Evolutionary conservation across 2,888 invertebrate species (phyloP), one percentile per base, ranked within the genome.

Genomic region (Catocala fraxini): DNA sequence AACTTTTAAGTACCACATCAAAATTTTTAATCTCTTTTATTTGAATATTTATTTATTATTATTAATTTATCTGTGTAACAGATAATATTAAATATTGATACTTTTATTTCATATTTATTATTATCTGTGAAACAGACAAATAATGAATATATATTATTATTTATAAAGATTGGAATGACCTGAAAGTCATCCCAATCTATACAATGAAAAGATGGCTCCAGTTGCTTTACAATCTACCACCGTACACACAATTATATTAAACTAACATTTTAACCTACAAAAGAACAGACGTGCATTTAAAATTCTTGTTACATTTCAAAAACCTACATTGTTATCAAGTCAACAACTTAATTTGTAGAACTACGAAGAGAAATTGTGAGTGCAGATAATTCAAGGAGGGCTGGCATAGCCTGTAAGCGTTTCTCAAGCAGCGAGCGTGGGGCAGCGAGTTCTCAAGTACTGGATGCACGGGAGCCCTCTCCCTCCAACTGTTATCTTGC

Each of bases 401-500:
- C 65, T 66, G 68, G 63, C 62, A 63, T 61, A 74, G 70, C 70
- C 70, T 63, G 75, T 68, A 72, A 80, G 79, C 79, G 64, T 73
- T 76, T 72, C 73, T 77, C 72, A 54, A 83, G 81, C 62, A 61
- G 63, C 71, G 51, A 59, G 62, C 61, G 62, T 62, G 48, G 71
- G 71, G 68, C 68, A 70, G 66, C 65, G 73, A 61, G 71, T 74
- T 76, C 75, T 80, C 79, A 75, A 80, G 79, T 68, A 82, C 35
- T 39, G 35, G 9, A 57, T 56, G 55, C 49, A 43, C 25, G 51
- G 51, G 33, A 54, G 53, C 74, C 39, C 76, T 65, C 65, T 67
- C 67, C 71, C 69, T 57, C 61, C 82, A 81, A 83, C 80, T 83
- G 87, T 84, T 87, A 86, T 86, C 82, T 79, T 70, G 63, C 65